Percentiles rank a stretch among this genome's conserved stretches.
Evolutionary conservation across 2,797 vertebrate genomes (phyloP).

Genomic region (Helicolenus hilgendorfi): DNA sequence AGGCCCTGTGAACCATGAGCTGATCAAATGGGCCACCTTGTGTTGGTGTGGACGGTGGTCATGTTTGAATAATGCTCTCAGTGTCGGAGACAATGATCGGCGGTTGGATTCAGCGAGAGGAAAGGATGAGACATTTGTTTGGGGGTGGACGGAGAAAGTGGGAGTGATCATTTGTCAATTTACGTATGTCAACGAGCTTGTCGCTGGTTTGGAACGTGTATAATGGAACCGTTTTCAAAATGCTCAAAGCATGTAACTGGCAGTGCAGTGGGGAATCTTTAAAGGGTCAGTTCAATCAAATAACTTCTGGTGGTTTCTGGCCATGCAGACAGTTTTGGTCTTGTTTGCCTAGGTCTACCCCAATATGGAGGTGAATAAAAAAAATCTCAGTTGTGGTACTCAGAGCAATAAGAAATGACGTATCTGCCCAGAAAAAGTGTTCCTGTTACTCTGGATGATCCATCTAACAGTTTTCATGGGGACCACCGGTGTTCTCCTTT

Average conservation of each 20-base stretch:
- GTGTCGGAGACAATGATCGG: conserved; percentile 65
- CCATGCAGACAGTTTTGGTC: neutral
- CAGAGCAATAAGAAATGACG: neutral
- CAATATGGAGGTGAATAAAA: neutral
- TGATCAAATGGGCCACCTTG: conserved; percentile 76
- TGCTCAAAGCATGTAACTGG: neutral
- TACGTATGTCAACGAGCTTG: conserved; percentile 29
- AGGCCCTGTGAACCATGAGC: conserved; percentile 68
- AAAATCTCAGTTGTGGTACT: neutral
- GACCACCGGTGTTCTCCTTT: neutral
- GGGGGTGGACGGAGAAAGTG: conserved; percentile 18
- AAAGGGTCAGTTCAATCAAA: conserved; percentile 6
- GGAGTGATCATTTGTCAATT: conserved; percentile 50
- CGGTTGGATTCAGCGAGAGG: conserved; percentile 38
- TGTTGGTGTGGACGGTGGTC: conserved; percentile 74
- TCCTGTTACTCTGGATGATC: neutral
- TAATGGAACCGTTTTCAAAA: neutral
- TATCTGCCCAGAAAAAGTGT: neutral
- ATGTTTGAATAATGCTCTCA: conserved; percentile 60
- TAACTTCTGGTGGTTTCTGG: neutral
- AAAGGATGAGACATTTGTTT: conserved; percentile 47
- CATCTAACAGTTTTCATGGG: neutral
- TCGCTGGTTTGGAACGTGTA: conserved; percentile 1
- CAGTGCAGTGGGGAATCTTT: neutral
- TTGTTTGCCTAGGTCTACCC: neutral